A percentile compares a stretch with the other conserved stretches of the same genome.
Evolutionary conservation across 2,888 invertebrate genomes (phyloP).

Genomic region (Folsomia manolachei): DNA sequence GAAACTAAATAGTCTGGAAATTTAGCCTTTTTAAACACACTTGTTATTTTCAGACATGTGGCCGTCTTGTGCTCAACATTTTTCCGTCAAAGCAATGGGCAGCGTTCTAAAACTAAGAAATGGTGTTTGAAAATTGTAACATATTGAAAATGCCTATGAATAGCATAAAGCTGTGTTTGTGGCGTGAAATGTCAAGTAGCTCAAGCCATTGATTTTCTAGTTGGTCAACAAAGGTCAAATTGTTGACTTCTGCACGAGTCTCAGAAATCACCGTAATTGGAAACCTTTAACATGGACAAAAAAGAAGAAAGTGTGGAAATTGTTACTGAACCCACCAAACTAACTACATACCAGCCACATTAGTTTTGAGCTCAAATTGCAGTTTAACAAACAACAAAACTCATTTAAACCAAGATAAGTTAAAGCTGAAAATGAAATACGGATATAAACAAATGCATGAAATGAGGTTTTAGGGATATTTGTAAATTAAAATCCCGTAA

Average conservation of each 20-base stretch:
- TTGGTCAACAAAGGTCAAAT: conserved; percentile 11
- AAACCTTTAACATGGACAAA: neutral
- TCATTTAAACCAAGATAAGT: neutral
- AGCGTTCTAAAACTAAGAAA: neutral
- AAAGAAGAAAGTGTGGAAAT: neutral
- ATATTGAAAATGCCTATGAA: neutral
- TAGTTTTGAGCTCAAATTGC: conserved; percentile 5
- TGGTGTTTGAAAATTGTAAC: neutral
- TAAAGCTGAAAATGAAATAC: neutral
- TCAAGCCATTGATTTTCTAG: no score
- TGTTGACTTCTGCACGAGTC: conserved; percentile 17
- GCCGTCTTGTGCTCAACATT: neutral
- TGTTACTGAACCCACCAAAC: neutral
- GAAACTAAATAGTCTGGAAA: no score
- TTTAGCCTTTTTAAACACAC: neutral
- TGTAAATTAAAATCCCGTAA: neutral
- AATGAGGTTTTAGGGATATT: neutral
- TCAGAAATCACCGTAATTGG: conserved; percentile 8
- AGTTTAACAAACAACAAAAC: neutral
- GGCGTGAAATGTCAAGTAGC: conserved; percentile 12
- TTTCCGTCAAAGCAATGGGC: neutral
- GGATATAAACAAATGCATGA: neutral
- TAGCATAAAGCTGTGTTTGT: neutral
- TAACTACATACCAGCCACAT: no score
- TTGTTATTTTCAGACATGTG: conserved; percentile 4